Evolutionary conservation across 2,888 invertebrate species (phyloP).

Genomic region (Ichneumoninae sp.): DNA sequence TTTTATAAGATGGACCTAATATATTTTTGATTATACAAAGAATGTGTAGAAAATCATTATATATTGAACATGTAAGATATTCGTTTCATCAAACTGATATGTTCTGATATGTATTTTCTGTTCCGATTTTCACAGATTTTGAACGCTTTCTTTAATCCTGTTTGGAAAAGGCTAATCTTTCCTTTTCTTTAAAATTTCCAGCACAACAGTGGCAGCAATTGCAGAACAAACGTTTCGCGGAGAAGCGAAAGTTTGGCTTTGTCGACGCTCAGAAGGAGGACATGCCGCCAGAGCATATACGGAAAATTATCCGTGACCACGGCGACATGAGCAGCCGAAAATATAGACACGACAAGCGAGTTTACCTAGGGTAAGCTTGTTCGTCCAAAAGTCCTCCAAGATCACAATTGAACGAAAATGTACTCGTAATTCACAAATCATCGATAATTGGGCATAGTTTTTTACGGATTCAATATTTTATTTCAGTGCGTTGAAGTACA

Average conservation of each 20-base stretch:
- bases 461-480: background rate
- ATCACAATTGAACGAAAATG: background rate
- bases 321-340: conserved; percentile 99
- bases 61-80: too few relatives aligned
- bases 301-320: conserved; percentile 99
- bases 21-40: too few relatives aligned
- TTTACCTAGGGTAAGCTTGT: conserved; percentile 92
- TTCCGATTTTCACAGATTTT: too few relatives aligned
- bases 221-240: conserved; percentile 99
- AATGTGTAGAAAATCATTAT: too few relatives aligned
- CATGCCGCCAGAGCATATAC: conserved; percentile 99
- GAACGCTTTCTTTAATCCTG: background rate
- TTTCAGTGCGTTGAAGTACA: conserved; percentile 96
- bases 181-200: conserved; percentile 79
- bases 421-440: background rate
- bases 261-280: conserved; percentile 99
- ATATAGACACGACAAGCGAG: conserved; percentile 99
- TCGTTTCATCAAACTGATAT: too few relatives aligned
- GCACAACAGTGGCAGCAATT: conserved; percentile 99
- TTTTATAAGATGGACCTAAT: too few relatives aligned
- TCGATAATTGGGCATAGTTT: background rate
- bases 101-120: too few relatives aligned
- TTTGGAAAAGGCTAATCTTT: conserved; percentile 21
- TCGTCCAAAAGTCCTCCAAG: conserved; percentile 1
- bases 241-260: conserved; percentile 99